Evolutionary conservation across 2,113 vertebrate species (phyloP).

Genomic region (Antechinus flavipes): DNA sequence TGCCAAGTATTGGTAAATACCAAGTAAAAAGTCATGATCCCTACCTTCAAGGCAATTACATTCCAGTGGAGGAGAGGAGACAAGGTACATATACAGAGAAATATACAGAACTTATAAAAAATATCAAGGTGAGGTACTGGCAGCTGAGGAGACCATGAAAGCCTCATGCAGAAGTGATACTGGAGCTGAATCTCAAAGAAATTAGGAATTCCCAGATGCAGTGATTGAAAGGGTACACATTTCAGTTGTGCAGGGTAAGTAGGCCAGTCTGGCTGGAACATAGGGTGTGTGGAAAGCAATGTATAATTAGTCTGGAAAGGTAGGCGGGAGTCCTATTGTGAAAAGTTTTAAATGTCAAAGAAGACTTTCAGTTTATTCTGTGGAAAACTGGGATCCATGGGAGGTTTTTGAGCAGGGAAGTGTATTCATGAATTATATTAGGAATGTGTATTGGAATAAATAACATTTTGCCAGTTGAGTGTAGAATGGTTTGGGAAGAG

Average conservation of each 20-base stretch:
- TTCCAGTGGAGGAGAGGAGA: background rate
- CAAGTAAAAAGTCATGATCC: background rate
- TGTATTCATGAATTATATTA: background rate
- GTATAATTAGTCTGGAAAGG: background rate
- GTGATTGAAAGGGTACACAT: background rate
- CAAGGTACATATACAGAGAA: background rate
- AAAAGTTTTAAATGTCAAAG: background rate
- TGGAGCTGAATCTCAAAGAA: background rate
- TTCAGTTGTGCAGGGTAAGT: background rate
- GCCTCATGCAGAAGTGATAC: background rate
- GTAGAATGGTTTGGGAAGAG: background rate
- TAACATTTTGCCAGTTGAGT: background rate
- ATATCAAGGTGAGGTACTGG: background rate
- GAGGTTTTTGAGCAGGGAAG: background rate
- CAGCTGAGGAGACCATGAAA: background rate
- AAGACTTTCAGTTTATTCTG: background rate
- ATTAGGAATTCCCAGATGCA: background rate
- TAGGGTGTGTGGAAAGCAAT: background rate
- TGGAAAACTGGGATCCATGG: background rate
- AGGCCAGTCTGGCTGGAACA: background rate
- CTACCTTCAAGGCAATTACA: background rate
- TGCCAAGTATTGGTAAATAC: background rate
- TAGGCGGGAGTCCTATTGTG: background rate
- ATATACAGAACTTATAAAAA: background rate
- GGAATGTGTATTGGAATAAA: background rate